Evolutionary conservation across 2,113 vertebrate genomes (phyloP).

Genomic region (Hepsetus odoe): DNA sequence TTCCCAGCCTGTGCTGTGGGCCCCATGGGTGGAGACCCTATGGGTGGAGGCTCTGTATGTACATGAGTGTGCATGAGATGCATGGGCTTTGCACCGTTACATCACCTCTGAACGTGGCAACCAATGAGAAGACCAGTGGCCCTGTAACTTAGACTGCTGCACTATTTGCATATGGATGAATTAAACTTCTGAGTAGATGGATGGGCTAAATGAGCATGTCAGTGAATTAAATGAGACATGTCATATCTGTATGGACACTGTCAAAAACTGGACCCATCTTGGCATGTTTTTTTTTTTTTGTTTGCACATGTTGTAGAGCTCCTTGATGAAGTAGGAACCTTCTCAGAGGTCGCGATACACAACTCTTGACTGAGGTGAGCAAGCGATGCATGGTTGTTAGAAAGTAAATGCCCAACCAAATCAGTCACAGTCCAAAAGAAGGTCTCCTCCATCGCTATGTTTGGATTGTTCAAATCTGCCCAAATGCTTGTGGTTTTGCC

Average conservation of each 20-base stretch:
- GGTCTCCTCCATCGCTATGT: neutral
- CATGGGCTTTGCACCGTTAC: slow-evolving; percentile 4
- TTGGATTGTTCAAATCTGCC: neutral
- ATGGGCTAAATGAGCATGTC: slow-evolving; percentile 1
- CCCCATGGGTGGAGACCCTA: slow-evolving; percentile 31
- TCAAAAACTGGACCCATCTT: neutral
- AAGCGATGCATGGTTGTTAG: neutral
- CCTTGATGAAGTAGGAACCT: neutral
- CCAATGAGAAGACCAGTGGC: neutral
- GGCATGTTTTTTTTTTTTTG: neutral
- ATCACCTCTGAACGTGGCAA: neutral
- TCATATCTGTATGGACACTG: neutral
- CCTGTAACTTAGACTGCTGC: neutral
- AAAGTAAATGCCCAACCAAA: neutral
- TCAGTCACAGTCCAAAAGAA: slow-evolving; percentile 14
- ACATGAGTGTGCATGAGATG: slow-evolving; percentile 20
- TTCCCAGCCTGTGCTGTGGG: neutral
- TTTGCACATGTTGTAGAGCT: slow-evolving; percentile 4
- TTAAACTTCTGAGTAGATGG: neutral
- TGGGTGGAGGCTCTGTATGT: slow-evolving; percentile 49
- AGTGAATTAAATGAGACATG: neutral
- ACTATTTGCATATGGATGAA: neutral
- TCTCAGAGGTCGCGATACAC: neutral
- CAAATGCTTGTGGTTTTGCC: neutral
- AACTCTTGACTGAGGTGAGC: neutral